Evolutionary conservation across 2,113 vertebrate genomes (phyloP).

Genomic region (Antechinus stuartii): DNA sequence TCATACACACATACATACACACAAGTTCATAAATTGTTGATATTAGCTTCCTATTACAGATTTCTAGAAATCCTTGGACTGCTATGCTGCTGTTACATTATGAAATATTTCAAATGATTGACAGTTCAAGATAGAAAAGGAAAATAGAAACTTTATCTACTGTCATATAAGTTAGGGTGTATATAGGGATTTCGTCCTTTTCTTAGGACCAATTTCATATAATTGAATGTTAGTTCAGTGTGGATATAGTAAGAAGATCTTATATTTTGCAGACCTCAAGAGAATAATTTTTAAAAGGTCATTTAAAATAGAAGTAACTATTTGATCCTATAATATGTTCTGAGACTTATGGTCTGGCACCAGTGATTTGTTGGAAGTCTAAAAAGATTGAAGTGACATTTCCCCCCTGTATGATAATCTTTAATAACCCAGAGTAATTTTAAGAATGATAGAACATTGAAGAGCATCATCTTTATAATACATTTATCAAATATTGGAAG

Average conservation of each 20-base stretch:
- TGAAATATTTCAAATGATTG: slow-evolving; percentile 8
- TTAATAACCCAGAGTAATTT: slow-evolving; percentile 20
- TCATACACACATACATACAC: not conserved
- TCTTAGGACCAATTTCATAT: not conserved
- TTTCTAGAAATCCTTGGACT: slow-evolving; percentile 3
- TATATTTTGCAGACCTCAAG: slow-evolving; percentile 20
- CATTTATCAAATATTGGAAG: not conserved
- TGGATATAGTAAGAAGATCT: not conserved
- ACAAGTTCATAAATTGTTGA: not conserved
- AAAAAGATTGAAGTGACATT: not conserved
- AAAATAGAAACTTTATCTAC: slow-evolving; percentile 6
- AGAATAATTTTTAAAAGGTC: slow-evolving; percentile 20
- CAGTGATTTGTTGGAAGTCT: slow-evolving; percentile 25
- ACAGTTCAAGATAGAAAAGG: not conserved
- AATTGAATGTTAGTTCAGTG: not conserved
- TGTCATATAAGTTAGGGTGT: not conserved
- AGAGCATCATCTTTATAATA: slow-evolving; percentile 28
- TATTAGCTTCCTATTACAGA: slow-evolving; percentile 8
- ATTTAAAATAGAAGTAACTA: slow-evolving; percentile 23
- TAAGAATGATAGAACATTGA: slow-evolving; percentile 30
- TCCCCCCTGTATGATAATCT: not conserved
- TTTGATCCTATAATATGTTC: slow-evolving; percentile 23
- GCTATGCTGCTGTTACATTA: not conserved
- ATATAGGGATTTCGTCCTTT: not conserved
- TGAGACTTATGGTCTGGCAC: not conserved